phyloP scores from a whole-genome alignment of 2,797 vertebrate species.

The Gadopsis bispinosus region DNA sequence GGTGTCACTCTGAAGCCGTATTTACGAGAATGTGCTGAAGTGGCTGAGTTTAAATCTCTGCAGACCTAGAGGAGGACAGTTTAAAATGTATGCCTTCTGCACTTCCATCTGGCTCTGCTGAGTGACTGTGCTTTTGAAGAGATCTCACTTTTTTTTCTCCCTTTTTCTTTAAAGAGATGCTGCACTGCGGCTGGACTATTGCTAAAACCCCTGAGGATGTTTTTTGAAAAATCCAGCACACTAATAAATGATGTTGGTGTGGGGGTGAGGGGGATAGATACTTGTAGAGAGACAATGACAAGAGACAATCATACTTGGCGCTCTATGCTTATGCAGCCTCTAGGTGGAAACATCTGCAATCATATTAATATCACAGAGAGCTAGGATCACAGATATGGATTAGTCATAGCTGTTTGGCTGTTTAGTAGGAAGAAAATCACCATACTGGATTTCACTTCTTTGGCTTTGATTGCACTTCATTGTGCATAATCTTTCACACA shows the following conservation, averaged over 20 bases:
- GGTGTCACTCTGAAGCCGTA: constrained; percentile 29
- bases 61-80: constrained; percentile 39
- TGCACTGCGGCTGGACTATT: constrained; percentile 23
- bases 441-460: background rate
- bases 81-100: constrained; percentile 42
- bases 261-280: constrained; percentile 1
- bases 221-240: constrained; percentile 21
- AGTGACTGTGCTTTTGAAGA: constrained; percentile 33
- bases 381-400: background rate
- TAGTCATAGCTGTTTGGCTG: constrained; percentile 14
- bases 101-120: constrained; percentile 53
- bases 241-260: constrained; percentile 20
- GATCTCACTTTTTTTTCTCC: constrained; percentile 6
- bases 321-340: constrained; percentile 29
- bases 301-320: constrained; percentile 27
- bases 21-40: constrained; percentile 49
- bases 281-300: constrained; percentile 25
- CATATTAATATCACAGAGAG: constrained; percentile 1
- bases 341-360: constrained; percentile 15
- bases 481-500: background rate
- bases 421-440: background rate
- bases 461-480: background rate
- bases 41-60: constrained; percentile 44
- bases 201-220: constrained; percentile 20
- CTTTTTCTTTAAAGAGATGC: constrained; percentile 18